These are phyloP conservation scores for Podiceps cristatus DNA, from an alignment of 2,113 vertebrate genomes.

Conservation along the genomic window DNA sequence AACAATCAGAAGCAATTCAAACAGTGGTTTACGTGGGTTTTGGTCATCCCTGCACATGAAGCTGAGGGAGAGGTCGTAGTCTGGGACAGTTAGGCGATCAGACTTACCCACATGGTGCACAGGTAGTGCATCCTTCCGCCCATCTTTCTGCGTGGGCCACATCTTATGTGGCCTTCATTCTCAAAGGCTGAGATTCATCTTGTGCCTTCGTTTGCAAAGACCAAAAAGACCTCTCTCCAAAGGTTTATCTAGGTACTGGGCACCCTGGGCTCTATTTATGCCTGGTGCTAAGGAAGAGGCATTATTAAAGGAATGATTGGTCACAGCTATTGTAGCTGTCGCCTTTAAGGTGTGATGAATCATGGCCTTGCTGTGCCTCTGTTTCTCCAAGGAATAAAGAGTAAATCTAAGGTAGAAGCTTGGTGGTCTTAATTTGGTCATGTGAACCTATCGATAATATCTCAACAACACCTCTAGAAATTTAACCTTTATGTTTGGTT, in stretches of 20 bases:
- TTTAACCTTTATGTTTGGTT: conserved; percentile 43
- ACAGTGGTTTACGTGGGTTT: background rate
- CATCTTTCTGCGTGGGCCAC: background rate
- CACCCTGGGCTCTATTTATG: background rate
- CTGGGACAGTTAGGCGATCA: background rate
- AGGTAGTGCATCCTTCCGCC: background rate
- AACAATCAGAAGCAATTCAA: background rate
- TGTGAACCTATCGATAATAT: background rate
- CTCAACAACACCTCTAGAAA: conserved; percentile 22
- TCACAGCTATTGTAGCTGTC: background rate
- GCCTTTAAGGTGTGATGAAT: background rate
- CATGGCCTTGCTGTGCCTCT: background rate
- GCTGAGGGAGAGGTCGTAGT: background rate
- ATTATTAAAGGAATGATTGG: background rate
- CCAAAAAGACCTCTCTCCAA: too few species aligned
- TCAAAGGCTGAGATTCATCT: background rate
- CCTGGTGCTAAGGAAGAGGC: background rate
- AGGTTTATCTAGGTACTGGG: too few species aligned
- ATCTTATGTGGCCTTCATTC: background rate
- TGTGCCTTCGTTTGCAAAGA: background rate
- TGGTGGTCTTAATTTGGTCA: background rate
- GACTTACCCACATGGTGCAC: background rate
- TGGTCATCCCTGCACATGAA: background rate
- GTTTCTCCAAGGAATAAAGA: background rate
- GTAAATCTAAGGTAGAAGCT: background rate